Conservation (phyloP, 1,140 invertebrate genomes). For the Scaptomyza graminum region DNA sequence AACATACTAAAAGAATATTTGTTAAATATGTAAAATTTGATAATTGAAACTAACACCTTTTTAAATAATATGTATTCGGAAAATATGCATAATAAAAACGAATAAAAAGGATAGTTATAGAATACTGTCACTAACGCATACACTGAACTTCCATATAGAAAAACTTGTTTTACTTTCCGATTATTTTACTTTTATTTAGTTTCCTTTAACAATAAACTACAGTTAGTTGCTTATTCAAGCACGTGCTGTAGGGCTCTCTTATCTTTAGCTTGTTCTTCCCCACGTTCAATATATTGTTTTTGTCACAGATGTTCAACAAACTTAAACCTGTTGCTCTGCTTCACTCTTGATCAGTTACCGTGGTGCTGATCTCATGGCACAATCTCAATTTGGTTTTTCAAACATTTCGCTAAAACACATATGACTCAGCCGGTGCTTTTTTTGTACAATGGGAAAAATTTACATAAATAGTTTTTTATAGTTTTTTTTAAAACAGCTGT, state of each 20-base stretch:
- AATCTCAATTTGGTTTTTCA: slow-evolving; percentile 41
- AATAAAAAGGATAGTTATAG: too few relatives aligned
- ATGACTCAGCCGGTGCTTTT: slow-evolving; percentile 58
- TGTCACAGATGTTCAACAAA: background rate
- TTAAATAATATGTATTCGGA: too few relatives aligned
- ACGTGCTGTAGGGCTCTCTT: too few relatives aligned
- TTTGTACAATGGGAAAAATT: slow-evolving; percentile 55
- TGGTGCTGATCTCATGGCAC: slow-evolving; percentile 50
- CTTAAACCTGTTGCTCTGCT: slow-evolving; percentile 41
- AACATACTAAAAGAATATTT: background rate
- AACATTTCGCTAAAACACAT: slow-evolving; percentile 42
- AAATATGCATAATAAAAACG: too few relatives aligned
- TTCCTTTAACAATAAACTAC: background rate
- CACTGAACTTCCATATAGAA: background rate
- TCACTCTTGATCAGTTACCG: slow-evolving; percentile 10
- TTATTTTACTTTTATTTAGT: too few relatives aligned
- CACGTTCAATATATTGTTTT: slow-evolving; percentile 19
- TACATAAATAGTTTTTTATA: slow-evolving; percentile 45
- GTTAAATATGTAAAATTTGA: background rate
- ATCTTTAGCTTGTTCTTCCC: slow-evolving; percentile 6
- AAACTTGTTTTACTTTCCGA: background rate
- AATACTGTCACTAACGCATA: background rate
- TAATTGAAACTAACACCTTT: background rate
- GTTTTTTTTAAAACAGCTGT: slow-evolving; percentile 32
- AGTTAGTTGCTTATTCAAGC: background rate